Evolutionary conservation across 2,797 vertebrate species (phyloP).

Genomic region (Alauda arvensis): DNA sequence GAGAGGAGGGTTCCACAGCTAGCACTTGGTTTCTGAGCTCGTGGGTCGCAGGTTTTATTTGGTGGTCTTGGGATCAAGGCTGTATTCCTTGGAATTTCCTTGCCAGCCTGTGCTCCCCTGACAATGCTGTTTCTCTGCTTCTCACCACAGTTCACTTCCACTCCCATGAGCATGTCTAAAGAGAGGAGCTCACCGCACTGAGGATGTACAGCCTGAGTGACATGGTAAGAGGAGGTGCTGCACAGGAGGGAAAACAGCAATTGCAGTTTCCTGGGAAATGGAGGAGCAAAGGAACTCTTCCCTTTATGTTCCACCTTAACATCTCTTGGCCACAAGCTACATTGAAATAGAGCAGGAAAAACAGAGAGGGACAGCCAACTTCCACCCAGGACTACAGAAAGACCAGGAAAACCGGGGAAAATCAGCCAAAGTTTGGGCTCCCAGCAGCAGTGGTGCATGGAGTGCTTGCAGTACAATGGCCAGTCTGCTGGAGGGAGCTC

Average conservation of each 20-base stretch:
- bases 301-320: background rate
- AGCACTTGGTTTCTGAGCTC: background rate
- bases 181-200: background rate
- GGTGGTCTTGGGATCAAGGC: background rate
- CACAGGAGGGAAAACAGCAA: background rate
- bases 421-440: background rate
- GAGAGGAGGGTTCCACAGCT: background rate
- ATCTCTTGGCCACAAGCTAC: background rate
- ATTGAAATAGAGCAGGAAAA: background rate
- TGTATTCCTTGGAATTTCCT: background rate
- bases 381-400: background rate
- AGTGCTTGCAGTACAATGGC: background rate
- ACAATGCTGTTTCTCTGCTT: background rate
- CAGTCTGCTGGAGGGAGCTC: slow-evolving; percentile 39
- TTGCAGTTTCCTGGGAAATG: background rate
- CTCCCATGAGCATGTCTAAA: background rate
- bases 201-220: background rate
- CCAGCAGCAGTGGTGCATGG: background rate
- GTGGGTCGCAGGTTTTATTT: background rate
- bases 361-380: background rate
- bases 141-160: background rate
- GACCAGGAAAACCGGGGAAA: background rate
- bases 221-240: background rate
- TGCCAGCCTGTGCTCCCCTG: background rate
- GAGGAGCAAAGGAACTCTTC: background rate